These are phyloP conservation scores for Harpegnathos saltator DNA, from an alignment of 1,140 invertebrate species.

Conservation along the genomic window DNA sequence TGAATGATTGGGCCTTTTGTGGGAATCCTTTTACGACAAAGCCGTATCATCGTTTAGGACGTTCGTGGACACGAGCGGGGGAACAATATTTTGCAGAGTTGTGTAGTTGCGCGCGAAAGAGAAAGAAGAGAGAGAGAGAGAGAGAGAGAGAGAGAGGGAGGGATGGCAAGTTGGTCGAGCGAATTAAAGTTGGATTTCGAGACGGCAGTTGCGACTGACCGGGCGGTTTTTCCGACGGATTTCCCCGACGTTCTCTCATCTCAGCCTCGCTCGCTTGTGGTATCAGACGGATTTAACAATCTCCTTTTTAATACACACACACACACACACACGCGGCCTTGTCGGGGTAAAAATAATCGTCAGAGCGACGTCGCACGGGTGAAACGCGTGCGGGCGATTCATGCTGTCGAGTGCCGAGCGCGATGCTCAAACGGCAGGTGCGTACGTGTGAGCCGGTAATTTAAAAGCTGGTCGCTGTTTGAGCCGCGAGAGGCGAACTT, in stretches of 20 bases:
- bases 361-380: constrained; percentile 2
- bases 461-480: constrained; percentile 38
- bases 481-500: constrained; percentile 45
- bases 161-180: neutral
- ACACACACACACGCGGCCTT: constrained; percentile 1
- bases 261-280: no score
- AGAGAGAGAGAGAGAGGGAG: no score
- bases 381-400: constrained; percentile 12
- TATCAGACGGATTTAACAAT: neutral
- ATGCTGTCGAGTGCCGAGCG: constrained; percentile 4
- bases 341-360: constrained; percentile 49
- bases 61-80: constrained; percentile 61
- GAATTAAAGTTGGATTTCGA: constrained; percentile 1
- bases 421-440: constrained; percentile 46
- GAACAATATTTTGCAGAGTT: constrained; percentile 72
- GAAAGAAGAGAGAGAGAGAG: no score
- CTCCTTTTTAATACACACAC: constrained; percentile 16
- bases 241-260: no score
- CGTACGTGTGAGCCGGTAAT: neutral
- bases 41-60: constrained; percentile 76
- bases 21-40: constrained; percentile 83
- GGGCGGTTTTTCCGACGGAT: neutral
- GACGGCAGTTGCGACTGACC: neutral
- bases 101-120: constrained; percentile 38
- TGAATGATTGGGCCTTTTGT: constrained; percentile 84